Conservation (phyloP, 2,888 invertebrate genomes). For the Lypha dubia region DNA sequence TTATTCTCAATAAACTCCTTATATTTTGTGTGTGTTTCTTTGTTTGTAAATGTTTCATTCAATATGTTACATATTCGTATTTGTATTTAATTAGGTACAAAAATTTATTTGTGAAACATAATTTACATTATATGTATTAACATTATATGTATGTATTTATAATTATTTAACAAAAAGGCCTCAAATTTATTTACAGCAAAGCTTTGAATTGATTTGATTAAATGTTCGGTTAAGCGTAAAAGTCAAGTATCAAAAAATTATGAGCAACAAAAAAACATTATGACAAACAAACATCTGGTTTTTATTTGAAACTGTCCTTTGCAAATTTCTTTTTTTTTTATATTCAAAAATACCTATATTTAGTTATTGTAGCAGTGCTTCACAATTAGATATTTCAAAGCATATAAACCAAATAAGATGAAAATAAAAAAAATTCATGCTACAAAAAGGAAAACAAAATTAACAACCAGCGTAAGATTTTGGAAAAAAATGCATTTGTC, state of each 20-base stretch:
- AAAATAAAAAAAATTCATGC: too few relatives aligned
- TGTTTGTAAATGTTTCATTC: slow-evolving; percentile 3
- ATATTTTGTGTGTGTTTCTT: slow-evolving; percentile 33
- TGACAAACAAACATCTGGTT: not conserved
- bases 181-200: slow-evolving; percentile 45
- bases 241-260: not conserved
- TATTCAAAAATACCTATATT: too few relatives aligned
- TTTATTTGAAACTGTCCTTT: not conserved
- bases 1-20: slow-evolving; percentile 55
- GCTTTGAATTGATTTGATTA: slow-evolving; percentile 11
- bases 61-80: slow-evolving; percentile 59
- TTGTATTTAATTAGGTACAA: slow-evolving; percentile 57
- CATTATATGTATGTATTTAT: not conserved
- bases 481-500: too few relatives aligned
- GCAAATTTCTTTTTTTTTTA: not conserved
- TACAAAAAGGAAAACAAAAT: too few relatives aligned
- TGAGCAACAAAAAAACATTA: too few relatives aligned
- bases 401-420: too few relatives aligned
- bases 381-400: too few relatives aligned
- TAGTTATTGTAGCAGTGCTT: too few relatives aligned
- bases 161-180: slow-evolving; percentile 51
- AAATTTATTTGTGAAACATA: slow-evolving; percentile 65
- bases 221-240: not conserved
- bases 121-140: slow-evolving; percentile 55
- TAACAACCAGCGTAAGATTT: too few relatives aligned